Evolutionary conservation across 2,888 invertebrate genomes (phyloP).

Genomic region (Eupeodes latifasciatus): DNA sequence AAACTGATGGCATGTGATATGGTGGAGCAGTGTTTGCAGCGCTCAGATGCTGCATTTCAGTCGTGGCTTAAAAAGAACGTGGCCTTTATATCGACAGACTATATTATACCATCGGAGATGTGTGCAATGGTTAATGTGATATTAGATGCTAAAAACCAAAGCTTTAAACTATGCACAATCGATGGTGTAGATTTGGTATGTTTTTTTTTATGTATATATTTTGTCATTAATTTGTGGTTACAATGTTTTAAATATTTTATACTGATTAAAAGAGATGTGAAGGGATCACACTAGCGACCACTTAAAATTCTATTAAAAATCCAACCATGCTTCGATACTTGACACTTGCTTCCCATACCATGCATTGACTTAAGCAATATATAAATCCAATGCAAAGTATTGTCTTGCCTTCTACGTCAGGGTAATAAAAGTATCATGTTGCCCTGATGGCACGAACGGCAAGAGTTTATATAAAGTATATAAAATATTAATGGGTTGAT

Average conservation of each 20-base stretch:
- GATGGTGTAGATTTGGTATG: constrained; percentile 98
- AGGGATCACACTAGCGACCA: too few species aligned
- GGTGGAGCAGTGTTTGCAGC: constrained; percentile 98
- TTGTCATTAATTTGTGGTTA: neutral
- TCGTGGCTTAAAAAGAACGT: constrained; percentile 96
- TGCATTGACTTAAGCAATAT: too few species aligned
- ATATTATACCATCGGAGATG: constrained; percentile 98
- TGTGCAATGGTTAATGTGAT: constrained; percentile 99
- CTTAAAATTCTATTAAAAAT: too few species aligned
- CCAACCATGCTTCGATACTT: too few species aligned
- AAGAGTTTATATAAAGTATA: too few species aligned
- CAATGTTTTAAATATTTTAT: neutral
- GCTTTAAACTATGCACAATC: constrained; percentile 97
- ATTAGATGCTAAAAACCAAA: constrained; percentile 98
- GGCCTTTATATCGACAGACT: constrained; percentile 97
- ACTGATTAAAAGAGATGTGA: too few species aligned
- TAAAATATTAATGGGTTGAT: too few species aligned
- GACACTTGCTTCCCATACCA: too few species aligned
- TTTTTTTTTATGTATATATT: constrained; percentile 71
- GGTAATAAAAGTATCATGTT: too few species aligned
- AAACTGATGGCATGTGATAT: constrained; percentile 99
- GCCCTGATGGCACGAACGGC: too few species aligned
- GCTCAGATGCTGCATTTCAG: constrained; percentile 95
- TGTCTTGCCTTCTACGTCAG: too few species aligned
- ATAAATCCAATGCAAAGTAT: too few species aligned